Conservation (phyloP, 2,888 invertebrate genomes). For the Pegoplata infirma region DNA sequence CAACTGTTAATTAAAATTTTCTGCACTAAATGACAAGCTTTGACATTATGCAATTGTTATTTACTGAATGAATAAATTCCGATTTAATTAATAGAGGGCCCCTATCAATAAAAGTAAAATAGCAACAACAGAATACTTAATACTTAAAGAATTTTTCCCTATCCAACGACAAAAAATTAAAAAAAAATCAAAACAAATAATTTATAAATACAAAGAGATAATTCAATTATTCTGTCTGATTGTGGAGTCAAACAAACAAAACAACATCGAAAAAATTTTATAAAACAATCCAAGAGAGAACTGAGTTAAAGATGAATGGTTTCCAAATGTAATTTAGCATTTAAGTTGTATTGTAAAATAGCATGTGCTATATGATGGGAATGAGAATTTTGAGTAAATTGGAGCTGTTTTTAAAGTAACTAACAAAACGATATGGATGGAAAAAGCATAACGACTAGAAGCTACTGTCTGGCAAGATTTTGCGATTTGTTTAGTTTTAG, state of each 20-base stretch:
- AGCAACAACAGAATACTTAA: background rate
- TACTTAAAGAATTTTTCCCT: background rate
- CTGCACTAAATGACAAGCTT: constrained; percentile 21
- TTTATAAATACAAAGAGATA: constrained; percentile 31
- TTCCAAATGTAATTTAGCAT: background rate
- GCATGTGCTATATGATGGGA: background rate
- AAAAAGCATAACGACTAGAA: constrained; percentile 1
- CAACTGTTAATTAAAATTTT: constrained; percentile 7
- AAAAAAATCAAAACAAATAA: constrained; percentile 48
- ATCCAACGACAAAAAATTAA: constrained; percentile 29
- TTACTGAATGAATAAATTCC: constrained; percentile 19
- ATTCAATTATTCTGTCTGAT: constrained; percentile 41
- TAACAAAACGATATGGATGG: constrained; percentile 5
- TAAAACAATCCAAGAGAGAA: background rate
- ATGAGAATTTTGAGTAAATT: constrained; percentile 39
- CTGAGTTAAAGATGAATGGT: constrained; percentile 6
- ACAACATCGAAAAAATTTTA: too few species aligned
- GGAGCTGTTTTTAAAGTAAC: constrained; percentile 30
- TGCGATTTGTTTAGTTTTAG: constrained; percentile 47
- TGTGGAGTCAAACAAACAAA: constrained; percentile 7
- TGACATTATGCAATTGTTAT: constrained; percentile 40
- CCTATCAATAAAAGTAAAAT: constrained; percentile 15
- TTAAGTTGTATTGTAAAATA: too few species aligned
- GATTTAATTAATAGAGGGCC: constrained; percentile 29
- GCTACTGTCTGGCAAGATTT: constrained; percentile 31